Conservation (phyloP, 2,888 invertebrate genomes). For the Brachypalpus laphriformis region DNA sequence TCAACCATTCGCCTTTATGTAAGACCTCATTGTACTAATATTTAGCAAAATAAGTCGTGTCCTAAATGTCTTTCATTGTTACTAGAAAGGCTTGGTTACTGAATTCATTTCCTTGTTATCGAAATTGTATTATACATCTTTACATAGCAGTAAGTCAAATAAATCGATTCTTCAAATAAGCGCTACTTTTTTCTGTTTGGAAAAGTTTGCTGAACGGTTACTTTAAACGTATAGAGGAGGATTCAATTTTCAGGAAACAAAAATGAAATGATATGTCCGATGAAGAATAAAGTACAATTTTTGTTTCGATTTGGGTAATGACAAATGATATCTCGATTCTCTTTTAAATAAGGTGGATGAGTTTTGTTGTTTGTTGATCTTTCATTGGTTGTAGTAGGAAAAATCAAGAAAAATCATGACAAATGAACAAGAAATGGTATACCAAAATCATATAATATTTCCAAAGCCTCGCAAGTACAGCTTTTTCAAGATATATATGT, state of each 20-base stretch:
- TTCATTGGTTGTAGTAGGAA: no score
- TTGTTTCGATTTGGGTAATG: neutral
- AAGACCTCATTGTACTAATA: neutral
- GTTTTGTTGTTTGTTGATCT: no score
- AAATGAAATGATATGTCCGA: neutral
- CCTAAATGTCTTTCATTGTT: neutral
- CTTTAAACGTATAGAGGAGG: neutral
- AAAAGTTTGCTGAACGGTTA: neutral
- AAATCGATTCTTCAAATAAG: constrained; percentile 16
- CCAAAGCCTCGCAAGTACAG: no score
- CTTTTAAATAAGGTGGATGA: neutral
- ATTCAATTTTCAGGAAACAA: neutral
- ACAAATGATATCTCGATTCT: constrained; percentile 6
- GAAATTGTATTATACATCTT: neutral
- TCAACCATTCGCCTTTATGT: neutral
- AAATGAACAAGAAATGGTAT: no score
- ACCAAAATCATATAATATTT: no score
- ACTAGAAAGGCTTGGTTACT: neutral
- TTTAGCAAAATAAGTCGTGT: neutral
- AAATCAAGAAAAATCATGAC: no score
- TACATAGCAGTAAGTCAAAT: constrained; percentile 17
- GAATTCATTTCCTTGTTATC: constrained; percentile 1
- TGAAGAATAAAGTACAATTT: neutral
- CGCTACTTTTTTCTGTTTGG: neutral
- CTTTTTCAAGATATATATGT: no score